Evolutionary conservation across 2,888 invertebrate genomes (phyloP).

Genomic region (Scaeva pyrastri): DNA sequence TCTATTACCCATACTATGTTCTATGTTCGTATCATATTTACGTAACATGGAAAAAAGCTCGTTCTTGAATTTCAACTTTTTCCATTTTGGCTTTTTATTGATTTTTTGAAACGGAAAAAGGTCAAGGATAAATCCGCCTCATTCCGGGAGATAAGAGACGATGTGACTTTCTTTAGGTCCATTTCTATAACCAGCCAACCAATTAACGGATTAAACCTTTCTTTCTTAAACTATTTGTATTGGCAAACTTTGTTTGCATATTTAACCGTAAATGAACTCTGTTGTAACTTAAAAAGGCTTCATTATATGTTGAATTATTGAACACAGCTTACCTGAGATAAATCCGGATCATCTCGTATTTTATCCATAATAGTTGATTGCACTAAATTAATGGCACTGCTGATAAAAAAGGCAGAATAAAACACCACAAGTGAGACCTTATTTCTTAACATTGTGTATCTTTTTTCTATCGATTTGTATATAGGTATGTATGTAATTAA

Average conservation of each 20-base stretch:
- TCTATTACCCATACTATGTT: neutral
- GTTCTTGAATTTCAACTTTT: slow-evolving; percentile 62
- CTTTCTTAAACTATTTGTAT: slow-evolving; percentile 3
- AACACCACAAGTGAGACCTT: slow-evolving; percentile 60
- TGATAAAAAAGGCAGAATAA: slow-evolving; percentile 60
- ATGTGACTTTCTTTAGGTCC: slow-evolving; percentile 39
- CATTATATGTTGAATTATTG: neutral
- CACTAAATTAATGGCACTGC: slow-evolving; percentile 69
- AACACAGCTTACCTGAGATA: slow-evolving; percentile 87
- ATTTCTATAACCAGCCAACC: slow-evolving; percentile 2
- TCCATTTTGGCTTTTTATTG: slow-evolving; percentile 73
- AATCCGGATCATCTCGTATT: slow-evolving; percentile 87
- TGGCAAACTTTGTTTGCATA: neutral
- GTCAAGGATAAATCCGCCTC: slow-evolving; percentile 72
- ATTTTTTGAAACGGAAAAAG: slow-evolving; percentile 70
- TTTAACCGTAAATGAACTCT: neutral
- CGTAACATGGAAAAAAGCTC: slow-evolving; percentile 74
- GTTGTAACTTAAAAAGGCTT: neutral
- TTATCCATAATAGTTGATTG: slow-evolving; percentile 87
- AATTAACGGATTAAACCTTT: slow-evolving; percentile 17
- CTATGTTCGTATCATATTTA: slow-evolving; percentile 57
- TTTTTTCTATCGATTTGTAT: slow-evolving; percentile 7
- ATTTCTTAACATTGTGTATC: slow-evolving; percentile 62
- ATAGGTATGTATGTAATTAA: slow-evolving; percentile 1
- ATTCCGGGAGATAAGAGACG: slow-evolving; percentile 35